phyloP scores from a whole-genome alignment of 30 jellyfish, hydroid and myxozoan genomes.

The Mastigias papua region DNA sequence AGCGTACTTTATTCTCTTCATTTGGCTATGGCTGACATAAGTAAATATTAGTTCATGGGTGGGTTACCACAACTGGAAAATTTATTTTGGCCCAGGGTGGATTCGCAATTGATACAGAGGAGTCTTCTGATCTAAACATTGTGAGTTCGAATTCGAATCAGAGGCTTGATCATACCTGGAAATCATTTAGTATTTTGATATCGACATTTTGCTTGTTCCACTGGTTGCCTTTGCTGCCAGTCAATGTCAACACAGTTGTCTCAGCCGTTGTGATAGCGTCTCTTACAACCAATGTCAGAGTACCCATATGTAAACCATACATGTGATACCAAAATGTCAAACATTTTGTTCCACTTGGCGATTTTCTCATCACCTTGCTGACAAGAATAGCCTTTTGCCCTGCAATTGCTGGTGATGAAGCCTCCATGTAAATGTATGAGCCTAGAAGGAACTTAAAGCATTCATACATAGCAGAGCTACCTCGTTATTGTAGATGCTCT shows the following conservation, averaged over 20 bases:
- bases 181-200: not conserved
- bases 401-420: constrained; percentile 52
- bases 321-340: constrained; percentile 63
- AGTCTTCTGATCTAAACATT: no score
- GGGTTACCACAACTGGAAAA: no score
- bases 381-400: constrained; percentile 41
- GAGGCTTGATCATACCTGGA: not conserved
- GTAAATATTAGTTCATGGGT: no score
- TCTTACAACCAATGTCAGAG: constrained; percentile 7
- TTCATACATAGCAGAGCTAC: no score
- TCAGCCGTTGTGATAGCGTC: constrained; percentile 19
- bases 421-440: constrained; percentile 64
- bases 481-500: no score
- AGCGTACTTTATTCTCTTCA: no score
- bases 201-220: constrained; percentile 45
- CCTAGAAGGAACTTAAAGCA: constrained; percentile 3
- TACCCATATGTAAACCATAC: constrained; percentile 65
- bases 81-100: no score
- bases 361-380: constrained; percentile 19
- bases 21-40: no score
- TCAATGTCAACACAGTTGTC: not conserved
- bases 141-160: no score
- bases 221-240: constrained; percentile 63
- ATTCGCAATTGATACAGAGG: no score
- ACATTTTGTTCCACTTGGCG: constrained; percentile 59